Evolutionary conservation across 2,888 invertebrate species (phyloP).

Genomic region (Volucella inflata): DNA sequence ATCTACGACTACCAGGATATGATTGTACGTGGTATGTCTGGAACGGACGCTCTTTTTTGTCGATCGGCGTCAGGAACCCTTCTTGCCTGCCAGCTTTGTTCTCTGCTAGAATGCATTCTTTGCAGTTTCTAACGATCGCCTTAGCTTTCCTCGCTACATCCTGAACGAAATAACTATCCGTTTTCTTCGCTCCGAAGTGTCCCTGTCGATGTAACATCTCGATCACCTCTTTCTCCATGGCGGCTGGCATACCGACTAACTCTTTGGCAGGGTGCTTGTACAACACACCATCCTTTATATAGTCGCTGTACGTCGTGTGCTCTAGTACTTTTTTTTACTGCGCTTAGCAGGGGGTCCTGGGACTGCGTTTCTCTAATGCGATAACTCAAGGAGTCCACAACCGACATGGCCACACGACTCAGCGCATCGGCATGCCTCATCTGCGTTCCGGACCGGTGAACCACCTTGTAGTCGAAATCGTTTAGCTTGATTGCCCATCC

Average conservation of each 20-base stretch:
- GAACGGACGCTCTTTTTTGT: no score
- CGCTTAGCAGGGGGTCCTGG: no score
- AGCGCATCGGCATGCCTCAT: no score
- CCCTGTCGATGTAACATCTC: slow-evolving; percentile 36
- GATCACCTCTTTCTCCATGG: slow-evolving; percentile 47
- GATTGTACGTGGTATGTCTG: no score
- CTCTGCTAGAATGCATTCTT: no score
- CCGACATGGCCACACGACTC: slow-evolving; percentile 12
- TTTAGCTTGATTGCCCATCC: slow-evolving; percentile 71
- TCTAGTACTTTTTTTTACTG: slow-evolving; percentile 7
- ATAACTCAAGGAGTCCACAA: slow-evolving; percentile 2
- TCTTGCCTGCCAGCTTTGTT: no score
- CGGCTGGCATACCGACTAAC: slow-evolving; percentile 53
- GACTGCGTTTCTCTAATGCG: slow-evolving; percentile 16
- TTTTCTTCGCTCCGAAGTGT: slow-evolving; percentile 46
- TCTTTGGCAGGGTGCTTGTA: slow-evolving; percentile 40
- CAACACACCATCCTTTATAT: slow-evolving; percentile 26
- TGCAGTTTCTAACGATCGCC: no score
- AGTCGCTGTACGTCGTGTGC: slow-evolving; percentile 6
- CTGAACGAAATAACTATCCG: slow-evolving; percentile 22
- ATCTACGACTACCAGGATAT: slow-evolving; percentile 78
- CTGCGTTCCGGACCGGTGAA: slow-evolving; percentile 73
- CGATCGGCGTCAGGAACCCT: no score
- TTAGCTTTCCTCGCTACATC: no score
- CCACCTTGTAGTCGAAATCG: slow-evolving; percentile 69